These are phyloP conservation scores for Diloba caeruleocephala DNA, from an alignment of 2,888 invertebrate genomes.

Conservation along the genomic window DNA sequence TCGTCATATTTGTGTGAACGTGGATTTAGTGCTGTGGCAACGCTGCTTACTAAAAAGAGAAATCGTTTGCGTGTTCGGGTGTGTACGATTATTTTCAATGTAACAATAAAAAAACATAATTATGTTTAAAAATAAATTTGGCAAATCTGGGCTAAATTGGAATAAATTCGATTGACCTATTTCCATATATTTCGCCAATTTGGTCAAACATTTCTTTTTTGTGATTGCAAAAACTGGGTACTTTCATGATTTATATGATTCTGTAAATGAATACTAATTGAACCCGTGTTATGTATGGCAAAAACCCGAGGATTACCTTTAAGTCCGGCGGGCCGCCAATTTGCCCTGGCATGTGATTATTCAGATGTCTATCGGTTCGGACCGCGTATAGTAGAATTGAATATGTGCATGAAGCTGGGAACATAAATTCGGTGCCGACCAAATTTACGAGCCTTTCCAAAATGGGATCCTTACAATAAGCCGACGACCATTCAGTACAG, in stretches of 20 bases:
- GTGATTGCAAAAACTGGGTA: conserved; percentile 18
- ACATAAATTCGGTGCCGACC: conserved; percentile 56
- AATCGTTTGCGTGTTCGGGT: no score
- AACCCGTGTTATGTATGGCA: conserved; percentile 26
- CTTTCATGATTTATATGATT: conserved; percentile 34
- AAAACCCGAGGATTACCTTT: conserved; percentile 40
- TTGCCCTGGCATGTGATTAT: conserved; percentile 58
- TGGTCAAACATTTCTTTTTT: conserved; percentile 29
- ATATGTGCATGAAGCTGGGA: conserved; percentile 55
- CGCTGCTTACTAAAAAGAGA: no score
- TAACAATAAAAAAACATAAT: conserved; percentile 14
- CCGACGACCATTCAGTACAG: conserved; percentile 31
- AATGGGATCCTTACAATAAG: conserved; percentile 39
- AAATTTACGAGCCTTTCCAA: conserved; percentile 56
- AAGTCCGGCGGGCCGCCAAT: conserved; percentile 45
- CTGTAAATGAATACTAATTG: conserved; percentile 47
- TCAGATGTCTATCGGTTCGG: conserved; percentile 57
- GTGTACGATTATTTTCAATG: conserved; percentile 5
- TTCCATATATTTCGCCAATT: conserved; percentile 29
- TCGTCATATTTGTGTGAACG: no score
- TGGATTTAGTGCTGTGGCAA: no score
- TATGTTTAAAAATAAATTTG: conserved; percentile 26
- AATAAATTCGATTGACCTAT: conserved; percentile 38
- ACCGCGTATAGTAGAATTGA: conserved; percentile 52
- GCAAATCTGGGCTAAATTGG: conserved; percentile 9